Percentiles rank a stretch among this genome's conserved stretches.
Evolutionary conservation across 2,113 vertebrate species (phyloP).

Genomic region (Polyodon spathula): DNA sequence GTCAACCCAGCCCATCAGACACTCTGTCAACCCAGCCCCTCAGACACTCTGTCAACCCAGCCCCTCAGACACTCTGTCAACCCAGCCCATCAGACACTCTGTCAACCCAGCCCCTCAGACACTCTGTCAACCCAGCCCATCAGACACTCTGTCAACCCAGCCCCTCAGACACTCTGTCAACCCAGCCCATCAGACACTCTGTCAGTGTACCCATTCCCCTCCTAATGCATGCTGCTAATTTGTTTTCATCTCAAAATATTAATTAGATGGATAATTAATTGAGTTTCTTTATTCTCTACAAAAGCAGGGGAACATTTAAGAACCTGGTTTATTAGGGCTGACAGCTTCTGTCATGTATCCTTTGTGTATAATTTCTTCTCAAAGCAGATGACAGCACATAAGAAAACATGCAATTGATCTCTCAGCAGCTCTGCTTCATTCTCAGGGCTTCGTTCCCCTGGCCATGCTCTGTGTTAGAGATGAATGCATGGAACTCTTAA

Average conservation of each 20-base stretch:
- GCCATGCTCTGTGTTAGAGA: no score
- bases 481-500: no score
- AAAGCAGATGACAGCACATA: conserved; percentile 2
- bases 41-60: no score
- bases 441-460: no score
- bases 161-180: background rate
- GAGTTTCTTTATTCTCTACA: conserved; percentile 24
- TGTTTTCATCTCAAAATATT: conserved; percentile 25
- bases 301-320: conserved; percentile 26
- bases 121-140: no score
- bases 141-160: background rate
- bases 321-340: conserved; percentile 25
- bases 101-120: no score
- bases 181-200: background rate
- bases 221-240: background rate
- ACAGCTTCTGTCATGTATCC: conserved; percentile 33
- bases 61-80: no score
- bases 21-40: no score
- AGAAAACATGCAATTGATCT: no score
- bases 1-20: no score
- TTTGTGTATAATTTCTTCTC: conserved; percentile 21
- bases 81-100: no score
- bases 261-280: conserved; percentile 30
- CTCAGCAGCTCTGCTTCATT: no score
- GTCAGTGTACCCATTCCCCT: background rate